Evolutionary conservation across 2,888 invertebrate genomes (phyloP), one percentile per base, ranked within the genome.

Genomic region (Colletes collaris): DNA sequence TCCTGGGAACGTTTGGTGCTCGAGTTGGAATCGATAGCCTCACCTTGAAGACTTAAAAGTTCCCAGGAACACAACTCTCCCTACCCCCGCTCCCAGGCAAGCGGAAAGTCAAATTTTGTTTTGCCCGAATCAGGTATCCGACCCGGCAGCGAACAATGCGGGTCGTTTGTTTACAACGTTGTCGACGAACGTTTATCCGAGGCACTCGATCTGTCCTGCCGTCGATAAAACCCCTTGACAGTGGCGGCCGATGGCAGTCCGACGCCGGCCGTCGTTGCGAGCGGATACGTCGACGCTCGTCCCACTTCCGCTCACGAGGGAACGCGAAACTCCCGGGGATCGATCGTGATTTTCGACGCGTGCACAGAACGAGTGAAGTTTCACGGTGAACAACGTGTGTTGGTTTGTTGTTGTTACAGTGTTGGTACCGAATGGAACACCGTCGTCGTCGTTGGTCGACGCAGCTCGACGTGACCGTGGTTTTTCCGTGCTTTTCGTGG

Each of bases 191-290:
- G 76, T 76, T 83, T 69, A 83, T 83, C 71, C 74, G 65, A 56
- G 60, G 79, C 67, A 59, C 59, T 52, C 83, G 66, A 85, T 67
- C 46, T 84, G 74, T 87, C 83, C 87, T 75, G 65, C 85, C 76
- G 85, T 83, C 87, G 86, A 85, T 86, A 86, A 86, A 76, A 80
- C 72, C 83, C 81, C 70, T 85, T 85, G 78, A 75, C 81, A 76
- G 83, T 65, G 70, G 77, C 80, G 79, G 72, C 71, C 74, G 79
- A 84, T 81, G 82, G 81, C 88, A 87, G 87, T 87, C 70, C 76
- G 81, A 79, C 86, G 87, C 79, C 78, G 81, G 81, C 87, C 88
- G 86, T 79, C 87, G 87, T 78, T 73, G 87, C 75, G 86, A 81
- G 69, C 80, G 88, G 86, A 84, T 87, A 84, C 53, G 75, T 70